phyloP scores from a whole-genome alignment of 1,140 invertebrate genomes.

The Drosophila subpulchrella region DNA sequence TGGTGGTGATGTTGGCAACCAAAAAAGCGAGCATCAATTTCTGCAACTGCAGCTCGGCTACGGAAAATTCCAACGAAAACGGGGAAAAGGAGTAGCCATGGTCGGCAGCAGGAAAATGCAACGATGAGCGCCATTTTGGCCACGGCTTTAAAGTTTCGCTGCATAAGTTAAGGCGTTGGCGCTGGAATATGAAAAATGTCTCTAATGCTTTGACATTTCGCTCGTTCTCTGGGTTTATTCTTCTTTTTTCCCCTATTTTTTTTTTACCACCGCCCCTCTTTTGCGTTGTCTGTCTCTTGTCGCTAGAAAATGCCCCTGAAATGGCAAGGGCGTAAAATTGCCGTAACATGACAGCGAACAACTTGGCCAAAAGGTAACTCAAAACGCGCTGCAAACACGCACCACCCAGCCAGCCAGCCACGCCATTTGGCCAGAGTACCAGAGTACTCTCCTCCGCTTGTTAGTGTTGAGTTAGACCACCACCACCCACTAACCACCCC shows the following conservation, averaged over 20 bases:
- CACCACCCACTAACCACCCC: slow-evolving; percentile 25
- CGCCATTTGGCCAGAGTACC: slow-evolving; percentile 73
- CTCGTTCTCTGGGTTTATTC: background rate
- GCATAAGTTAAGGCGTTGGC: slow-evolving; percentile 60
- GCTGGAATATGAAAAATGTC: slow-evolving; percentile 50
- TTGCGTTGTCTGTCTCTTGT: slow-evolving; percentile 48
- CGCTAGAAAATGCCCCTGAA: slow-evolving; percentile 59
- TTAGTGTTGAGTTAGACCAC: slow-evolving; percentile 66
- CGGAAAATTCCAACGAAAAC: slow-evolving; percentile 12
- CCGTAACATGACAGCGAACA: slow-evolving; percentile 82
- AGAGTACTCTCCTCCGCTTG: slow-evolving; percentile 67
- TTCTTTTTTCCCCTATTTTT: background rate
- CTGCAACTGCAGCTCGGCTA: slow-evolving; percentile 64
- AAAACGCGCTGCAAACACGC: slow-evolving; percentile 76
- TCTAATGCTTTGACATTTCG: slow-evolving; percentile 54
- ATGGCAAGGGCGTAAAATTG: slow-evolving; percentile 80
- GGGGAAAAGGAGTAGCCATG: slow-evolving; percentile 1
- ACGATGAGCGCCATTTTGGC: slow-evolving; percentile 37
- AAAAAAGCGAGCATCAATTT: slow-evolving; percentile 65
- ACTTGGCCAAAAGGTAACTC: slow-evolving; percentile 76
- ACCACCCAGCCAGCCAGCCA: slow-evolving; percentile 23
- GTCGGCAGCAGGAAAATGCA: slow-evolving; percentile 27
- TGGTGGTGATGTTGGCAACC: slow-evolving; percentile 5
- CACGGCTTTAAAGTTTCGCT: slow-evolving; percentile 44
- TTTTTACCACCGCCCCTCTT: background rate